These are phyloP conservation scores for Tupaia tana DNA, from an alignment of 2,113 vertebrate genomes.

Conservation along the genomic window DNA sequence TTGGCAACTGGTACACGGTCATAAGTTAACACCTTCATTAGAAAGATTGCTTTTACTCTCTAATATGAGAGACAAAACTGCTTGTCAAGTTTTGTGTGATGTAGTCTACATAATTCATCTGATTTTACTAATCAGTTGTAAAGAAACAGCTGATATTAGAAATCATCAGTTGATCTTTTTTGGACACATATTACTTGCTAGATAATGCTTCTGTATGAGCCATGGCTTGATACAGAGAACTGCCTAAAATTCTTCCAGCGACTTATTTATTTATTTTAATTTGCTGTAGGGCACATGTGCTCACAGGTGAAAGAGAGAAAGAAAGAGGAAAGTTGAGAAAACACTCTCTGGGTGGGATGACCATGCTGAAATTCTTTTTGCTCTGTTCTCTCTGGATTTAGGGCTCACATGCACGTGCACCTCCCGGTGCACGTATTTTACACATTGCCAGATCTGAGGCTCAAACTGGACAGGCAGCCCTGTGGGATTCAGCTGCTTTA, in stretches of 20 bases:
- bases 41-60: conserved; percentile 31
- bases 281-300: no score
- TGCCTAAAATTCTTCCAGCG: not conserved
- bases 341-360: no score
- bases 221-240: not conserved
- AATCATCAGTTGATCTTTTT: conserved; percentile 20
- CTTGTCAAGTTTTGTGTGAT: not conserved
- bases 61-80: not conserved
- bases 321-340: no score
- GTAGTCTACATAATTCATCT: not conserved
- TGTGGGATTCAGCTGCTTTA: no score
- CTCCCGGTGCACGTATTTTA: no score
- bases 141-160: not conserved
- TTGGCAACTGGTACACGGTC: not conserved
- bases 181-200: not conserved
- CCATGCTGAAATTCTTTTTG: no score
- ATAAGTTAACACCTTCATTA: not conserved
- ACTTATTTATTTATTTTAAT: not conserved
- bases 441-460: no score
- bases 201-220: not conserved
- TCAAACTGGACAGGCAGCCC: no score
- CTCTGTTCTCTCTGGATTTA: no score
- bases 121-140: conserved; percentile 31
- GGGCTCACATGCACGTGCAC: no score
- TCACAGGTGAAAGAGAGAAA: no score